These are phyloP conservation scores for Apamea crenata DNA, from an alignment of 2,888 invertebrate genomes.

Conservation along the genomic window DNA sequence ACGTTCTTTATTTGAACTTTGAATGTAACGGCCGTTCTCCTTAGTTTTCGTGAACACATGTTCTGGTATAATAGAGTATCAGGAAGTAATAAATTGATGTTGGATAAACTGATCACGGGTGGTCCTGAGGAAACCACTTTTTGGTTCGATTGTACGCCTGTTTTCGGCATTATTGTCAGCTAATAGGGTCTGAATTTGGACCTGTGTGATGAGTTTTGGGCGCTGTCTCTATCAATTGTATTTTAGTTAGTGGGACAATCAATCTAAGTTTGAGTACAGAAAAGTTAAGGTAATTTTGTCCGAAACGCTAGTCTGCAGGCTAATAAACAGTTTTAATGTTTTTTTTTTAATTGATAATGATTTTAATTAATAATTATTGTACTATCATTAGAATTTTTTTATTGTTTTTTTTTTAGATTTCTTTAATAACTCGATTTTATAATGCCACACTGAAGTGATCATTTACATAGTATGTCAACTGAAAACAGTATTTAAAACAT, in stretches of 20 bases:
- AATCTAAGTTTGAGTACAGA: background rate
- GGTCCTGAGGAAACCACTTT: background rate
- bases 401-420: too few relatives aligned
- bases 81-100: constrained; percentile 21
- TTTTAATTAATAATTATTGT: too few relatives aligned
- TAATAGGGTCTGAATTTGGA: background rate
- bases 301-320: background rate
- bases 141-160: background rate
- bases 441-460: background rate
- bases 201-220: background rate
- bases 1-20: constrained; percentile 31
- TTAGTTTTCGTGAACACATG: constrained; percentile 30
- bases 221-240: background rate
- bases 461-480: background rate
- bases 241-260: background rate
- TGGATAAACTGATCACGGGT: constrained; percentile 6
- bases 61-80: constrained; percentile 7
- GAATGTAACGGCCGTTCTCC: constrained; percentile 15
- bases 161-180: background rate
- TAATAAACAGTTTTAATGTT: too few relatives aligned
- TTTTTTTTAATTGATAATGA: too few relatives aligned
- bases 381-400: too few relatives aligned
- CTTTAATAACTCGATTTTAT: background rate
- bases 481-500: background rate
- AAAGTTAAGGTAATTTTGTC: background rate